phyloP scores from a whole-genome alignment of 2,797 vertebrate genomes.

The Alcedo quadribrachys region DNA sequence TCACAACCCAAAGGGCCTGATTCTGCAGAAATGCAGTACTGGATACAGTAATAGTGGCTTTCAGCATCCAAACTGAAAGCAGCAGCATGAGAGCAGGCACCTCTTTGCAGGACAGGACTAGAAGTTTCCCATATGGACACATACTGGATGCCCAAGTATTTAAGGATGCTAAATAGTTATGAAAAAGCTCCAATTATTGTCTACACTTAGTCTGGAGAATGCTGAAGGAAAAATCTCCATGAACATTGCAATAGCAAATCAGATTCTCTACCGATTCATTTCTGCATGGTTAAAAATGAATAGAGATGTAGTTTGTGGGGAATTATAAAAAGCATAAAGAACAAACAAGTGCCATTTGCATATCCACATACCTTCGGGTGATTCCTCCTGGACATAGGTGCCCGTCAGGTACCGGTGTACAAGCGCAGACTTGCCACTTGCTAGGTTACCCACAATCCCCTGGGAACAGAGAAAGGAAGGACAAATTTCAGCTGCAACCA shows the following conservation, averaged over 20 bases:
- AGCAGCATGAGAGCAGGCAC: background rate
- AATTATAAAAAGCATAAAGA: background rate
- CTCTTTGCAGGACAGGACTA: background rate
- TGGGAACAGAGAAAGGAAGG: constrained; percentile 49
- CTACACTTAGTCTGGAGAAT: background rate
- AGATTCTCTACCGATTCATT: background rate
- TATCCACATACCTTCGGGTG: constrained; percentile 88
- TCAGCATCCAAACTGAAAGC: background rate
- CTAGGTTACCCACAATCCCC: constrained; percentile 97
- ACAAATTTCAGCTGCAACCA: background rate
- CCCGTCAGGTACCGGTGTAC: constrained; percentile 96
- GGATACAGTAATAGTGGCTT: background rate
- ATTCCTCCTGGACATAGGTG: constrained; percentile 96
- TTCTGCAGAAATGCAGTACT: background rate
- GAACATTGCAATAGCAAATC: rapidly evolving
- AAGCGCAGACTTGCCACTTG: constrained; percentile 95
- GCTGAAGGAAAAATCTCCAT: background rate
- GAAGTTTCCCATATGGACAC: background rate
- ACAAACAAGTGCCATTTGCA: background rate
- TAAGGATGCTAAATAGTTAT: background rate
- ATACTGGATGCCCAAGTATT: background rate
- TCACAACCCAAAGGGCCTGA: background rate
- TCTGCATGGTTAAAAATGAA: background rate
- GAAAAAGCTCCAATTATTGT: background rate
- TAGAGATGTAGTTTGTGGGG: background rate